Base-by-base conservation (phyloP, 2,797 vertebrate species). In the Anabas testudineus region DNA sequence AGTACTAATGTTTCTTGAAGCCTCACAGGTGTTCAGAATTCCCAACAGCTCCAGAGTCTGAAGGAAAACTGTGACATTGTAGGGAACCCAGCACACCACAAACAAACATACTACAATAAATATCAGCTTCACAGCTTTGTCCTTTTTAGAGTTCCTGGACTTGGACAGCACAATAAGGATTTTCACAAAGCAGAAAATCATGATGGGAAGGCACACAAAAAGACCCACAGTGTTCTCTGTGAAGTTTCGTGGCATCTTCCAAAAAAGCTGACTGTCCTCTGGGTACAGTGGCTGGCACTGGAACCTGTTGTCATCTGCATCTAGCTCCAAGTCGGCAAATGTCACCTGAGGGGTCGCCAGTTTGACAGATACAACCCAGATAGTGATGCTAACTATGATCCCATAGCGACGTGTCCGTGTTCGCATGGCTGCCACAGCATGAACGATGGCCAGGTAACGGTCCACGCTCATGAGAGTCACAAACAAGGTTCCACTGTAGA, bases 391-490 rank as follows among this genome's bases (percentile, higher is more conserved):
- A 19, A 93, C 93, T 15, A 78, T 69, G 37, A 93, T 72, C 22
- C 95, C 96, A 0, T 93, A 94, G 26, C 90, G 90, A 58, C 94
- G 69, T 0, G 93, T 96, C 52, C 96, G 93, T 0, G 93, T 89
- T 74, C 87, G 91, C 89, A 96, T 67, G 39, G 96, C 93, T n/a
- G 95, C 90, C 66, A 97, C 94, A 0, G 95, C 96, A 0, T 96
- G 95, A 73, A 98, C 97, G 0, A 98, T 96, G 2, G 96, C 96
- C 69, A 98, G 87, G 80, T 98, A 98, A 47, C 96, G 94, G 53
- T 98, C 97, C 18, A 96, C 83, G 51, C 96, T 98, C 95, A 98
- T 96, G 3, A 97, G 90, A 65, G 91, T 95, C 76, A 98, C 95
- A 51, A 98, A 98, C 81, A 97, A 91, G 26, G 96, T 96, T 2